Evolutionary conservation across 2,888 invertebrate species (phyloP).

Genomic region (Hirtodrosophila alboralis): DNA sequence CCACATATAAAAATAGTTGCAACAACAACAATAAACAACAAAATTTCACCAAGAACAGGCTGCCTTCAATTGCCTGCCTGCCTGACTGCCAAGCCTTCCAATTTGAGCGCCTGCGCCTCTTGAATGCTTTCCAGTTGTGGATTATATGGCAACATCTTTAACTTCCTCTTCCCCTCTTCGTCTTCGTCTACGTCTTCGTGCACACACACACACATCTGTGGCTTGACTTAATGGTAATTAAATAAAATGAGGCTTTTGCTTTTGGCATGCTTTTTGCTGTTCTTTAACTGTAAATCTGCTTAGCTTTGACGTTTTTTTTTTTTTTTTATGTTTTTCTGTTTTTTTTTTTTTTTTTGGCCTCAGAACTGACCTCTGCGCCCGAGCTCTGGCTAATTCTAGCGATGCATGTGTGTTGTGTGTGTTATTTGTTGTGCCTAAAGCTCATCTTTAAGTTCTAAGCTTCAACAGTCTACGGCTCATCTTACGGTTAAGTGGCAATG

Average conservation of each 20-base stretch:
- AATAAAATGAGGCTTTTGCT: constrained; percentile 55
- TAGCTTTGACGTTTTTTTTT: constrained; percentile 48
- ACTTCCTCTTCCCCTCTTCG: neutral
- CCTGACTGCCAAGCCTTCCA: constrained; percentile 52
- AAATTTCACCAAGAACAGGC: constrained; percentile 79
- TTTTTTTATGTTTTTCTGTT: no score
- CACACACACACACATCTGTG: constrained; percentile 25
- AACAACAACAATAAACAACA: constrained; percentile 29
- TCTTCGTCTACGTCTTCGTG: constrained; percentile 13
- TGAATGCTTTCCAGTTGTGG: constrained; percentile 36
- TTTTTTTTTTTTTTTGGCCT: constrained; percentile 50
- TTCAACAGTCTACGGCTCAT: constrained; percentile 35
- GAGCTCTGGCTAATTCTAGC: constrained; percentile 42
- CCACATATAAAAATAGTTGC: constrained; percentile 63
- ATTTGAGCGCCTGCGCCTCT: constrained; percentile 30
- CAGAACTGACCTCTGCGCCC: constrained; percentile 64
- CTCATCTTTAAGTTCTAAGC: no score
- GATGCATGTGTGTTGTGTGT: constrained; percentile 1
- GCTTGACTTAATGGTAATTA: constrained; percentile 71
- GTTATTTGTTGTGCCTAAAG: constrained; percentile 34
- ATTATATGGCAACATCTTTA: constrained; percentile 48
- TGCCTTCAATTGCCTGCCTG: no score
- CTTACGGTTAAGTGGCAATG: constrained; percentile 60
- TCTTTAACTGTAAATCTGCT: constrained; percentile 67
- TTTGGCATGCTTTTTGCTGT: constrained; percentile 26